Evolutionary conservation across 2,888 invertebrate genomes (phyloP).

Genomic region (Pterostichus niger): DNA sequence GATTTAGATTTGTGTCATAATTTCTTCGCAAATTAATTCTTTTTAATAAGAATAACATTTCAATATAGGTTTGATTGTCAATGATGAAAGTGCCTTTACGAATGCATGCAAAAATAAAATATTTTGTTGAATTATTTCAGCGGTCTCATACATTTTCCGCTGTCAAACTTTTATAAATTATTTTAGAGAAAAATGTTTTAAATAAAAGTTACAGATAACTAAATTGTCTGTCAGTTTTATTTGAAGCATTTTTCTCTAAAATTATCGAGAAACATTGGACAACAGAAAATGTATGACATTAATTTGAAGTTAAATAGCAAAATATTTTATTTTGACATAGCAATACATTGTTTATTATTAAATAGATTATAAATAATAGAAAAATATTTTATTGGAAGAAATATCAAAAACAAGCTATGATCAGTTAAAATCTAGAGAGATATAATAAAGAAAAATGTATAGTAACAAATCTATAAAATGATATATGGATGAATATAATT

Average conservation of each 20-base stretch:
- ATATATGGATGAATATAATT: slow-evolving; percentile 73
- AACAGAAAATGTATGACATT: not conserved
- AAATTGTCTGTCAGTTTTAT: no score
- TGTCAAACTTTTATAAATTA: no score
- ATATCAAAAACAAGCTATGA: slow-evolving; percentile 10
- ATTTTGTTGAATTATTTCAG: slow-evolving; percentile 36
- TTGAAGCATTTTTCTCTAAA: no score
- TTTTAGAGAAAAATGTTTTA: no score
- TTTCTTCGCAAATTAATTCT: not conserved
- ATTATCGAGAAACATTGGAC: no score
- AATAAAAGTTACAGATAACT: no score
- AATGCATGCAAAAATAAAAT: slow-evolving; percentile 55
- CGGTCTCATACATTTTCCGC: no score
- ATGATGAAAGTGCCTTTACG: slow-evolving; percentile 62
- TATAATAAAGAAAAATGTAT: slow-evolving; percentile 23
- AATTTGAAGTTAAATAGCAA: not conserved
- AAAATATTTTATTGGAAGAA: slow-evolving; percentile 50
- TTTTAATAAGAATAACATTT: slow-evolving; percentile 7
- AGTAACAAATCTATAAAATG: not conserved
- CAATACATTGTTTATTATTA: slow-evolving; percentile 53
- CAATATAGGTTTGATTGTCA: slow-evolving; percentile 58
- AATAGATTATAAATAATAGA: slow-evolving; percentile 46
- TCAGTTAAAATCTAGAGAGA: slow-evolving; percentile 23
- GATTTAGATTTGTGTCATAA: not conserved
- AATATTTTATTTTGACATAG: slow-evolving; percentile 57